Evolutionary conservation across 2,888 invertebrate species (phyloP), one percentile per base, ranked within the genome.

Genomic region (Caenorhabditis plicata): DNA sequence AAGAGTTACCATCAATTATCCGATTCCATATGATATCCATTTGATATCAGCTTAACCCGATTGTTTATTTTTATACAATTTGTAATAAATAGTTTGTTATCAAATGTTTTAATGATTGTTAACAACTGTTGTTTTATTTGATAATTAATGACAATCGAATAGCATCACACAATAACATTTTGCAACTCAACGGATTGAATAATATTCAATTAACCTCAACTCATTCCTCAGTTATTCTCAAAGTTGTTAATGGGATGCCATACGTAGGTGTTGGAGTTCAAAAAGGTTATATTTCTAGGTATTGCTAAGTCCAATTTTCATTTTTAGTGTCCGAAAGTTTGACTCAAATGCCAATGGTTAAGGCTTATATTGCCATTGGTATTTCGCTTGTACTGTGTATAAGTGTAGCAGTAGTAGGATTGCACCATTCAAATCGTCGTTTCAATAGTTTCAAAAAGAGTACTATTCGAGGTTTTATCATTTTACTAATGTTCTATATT

Each of bases 191-290:
- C 38, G 41, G 9, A 32, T 8, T 11, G 9, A 11, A 29, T 8
- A 9, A 9, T 11, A 29, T 29, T 11, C 11, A 8, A 29, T 9
- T 11, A 29, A 9, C 11, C 29, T 29, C 9, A 29, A 29, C 8
- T 29, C 11, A 11, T 8, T 29, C 9, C 11, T 29, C 11, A 29
- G 8, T 11, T 29, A 29, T 29, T 29, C 29, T 11, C 8, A 29
- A 33, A 33, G 5, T 13, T 27, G 33, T 32, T 47, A 47, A 47
- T 52, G 11, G 45, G 45, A 68, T 68, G 68, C 68, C 68, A 44
- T 68, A 68, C 48, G 68, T 68, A 15, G 68, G 68, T 39, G 51
- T 68, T 25, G 68, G 68, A 39, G 64, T 58, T 5, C 68, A 68
- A 33, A 54, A 51, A 61, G 55, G 61, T 61, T n/a, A n/a, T n/a